These are phyloP conservation scores for Sceliomorpha sp. DNA, from an alignment of 2,888 invertebrate species.

Conservation along the genomic window DNA sequence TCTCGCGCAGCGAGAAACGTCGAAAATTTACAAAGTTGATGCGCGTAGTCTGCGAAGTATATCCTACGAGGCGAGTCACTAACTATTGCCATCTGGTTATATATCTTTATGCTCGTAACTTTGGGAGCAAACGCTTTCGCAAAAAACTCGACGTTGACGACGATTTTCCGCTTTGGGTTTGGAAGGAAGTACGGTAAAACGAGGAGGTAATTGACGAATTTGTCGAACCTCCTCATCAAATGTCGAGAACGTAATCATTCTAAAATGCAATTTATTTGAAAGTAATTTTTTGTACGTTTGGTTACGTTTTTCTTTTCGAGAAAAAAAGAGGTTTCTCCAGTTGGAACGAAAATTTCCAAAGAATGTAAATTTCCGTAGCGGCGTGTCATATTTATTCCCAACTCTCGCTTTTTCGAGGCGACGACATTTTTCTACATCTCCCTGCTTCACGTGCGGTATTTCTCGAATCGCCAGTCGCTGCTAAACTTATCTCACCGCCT, in stretches of 20 bases:
- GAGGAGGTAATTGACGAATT: too few relatives aligned
- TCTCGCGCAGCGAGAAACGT: slow-evolving; percentile 70
- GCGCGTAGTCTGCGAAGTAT: slow-evolving; percentile 19
- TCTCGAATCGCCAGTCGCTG: neutral
- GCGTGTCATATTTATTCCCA: neutral
- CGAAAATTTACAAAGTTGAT: slow-evolving; percentile 23
- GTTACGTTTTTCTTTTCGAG: too few relatives aligned
- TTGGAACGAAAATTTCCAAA: too few relatives aligned
- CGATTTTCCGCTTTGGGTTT: too few relatives aligned
- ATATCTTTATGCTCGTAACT: slow-evolving; percentile 1
- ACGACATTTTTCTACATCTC: neutral
- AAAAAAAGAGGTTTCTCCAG: too few relatives aligned
- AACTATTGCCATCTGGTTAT: slow-evolving; percentile 5
- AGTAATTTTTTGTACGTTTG: too few relatives aligned
- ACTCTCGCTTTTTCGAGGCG: neutral
- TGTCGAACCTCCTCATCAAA: too few relatives aligned
- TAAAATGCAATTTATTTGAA: too few relatives aligned
- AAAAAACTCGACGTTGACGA: too few relatives aligned
- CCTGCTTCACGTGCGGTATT: neutral
- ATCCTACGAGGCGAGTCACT: slow-evolving; percentile 7
- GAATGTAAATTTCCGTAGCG: neutral
- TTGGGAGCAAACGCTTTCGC: neutral
- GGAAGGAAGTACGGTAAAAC: too few relatives aligned
- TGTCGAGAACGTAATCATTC: too few relatives aligned
- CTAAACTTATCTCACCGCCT: slow-evolving; percentile 29